Evolutionary conservation across 2,888 invertebrate species (phyloP), one percentile per base, ranked within the genome.

Genomic region (Agelastica alni): DNA sequence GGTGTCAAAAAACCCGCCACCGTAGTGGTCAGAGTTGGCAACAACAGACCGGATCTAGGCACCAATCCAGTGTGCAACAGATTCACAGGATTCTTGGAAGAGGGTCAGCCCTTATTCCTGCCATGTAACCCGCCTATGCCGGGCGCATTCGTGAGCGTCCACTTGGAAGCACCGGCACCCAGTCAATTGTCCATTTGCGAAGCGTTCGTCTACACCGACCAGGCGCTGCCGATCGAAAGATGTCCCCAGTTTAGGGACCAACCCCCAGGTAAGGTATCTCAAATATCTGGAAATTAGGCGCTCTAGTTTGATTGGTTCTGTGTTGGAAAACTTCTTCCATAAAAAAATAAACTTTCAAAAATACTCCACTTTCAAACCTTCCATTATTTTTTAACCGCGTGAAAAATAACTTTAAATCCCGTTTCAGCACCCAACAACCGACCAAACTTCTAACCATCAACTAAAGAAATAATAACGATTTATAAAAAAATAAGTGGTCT

Each of bases 91-190:
- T 85, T 85, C 57, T 78, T 93, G 7, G 91, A 94, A 72, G 93
- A 93, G 73, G 94, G 94, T 0, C 91, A 93, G 70, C 94, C 95
- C 0, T 80, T 95, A 4, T 95, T 94, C 78, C 77, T 95, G 44
- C 94, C 95, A 0, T 95, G 95, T 79, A 93, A 93, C 77, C 94
- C 94, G 1, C 94, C 94, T 0, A 94, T 94, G 92, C 93, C 94
- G 0, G 94, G 94, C 0, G 95, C 95, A 5, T 95, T 95, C 75
- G 94, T 95, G 58, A 93, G 92, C 65, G 93, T 95, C 0, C 94
- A 94, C 71, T 75, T 95, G 51, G 94, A 95, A 78, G 85, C 88
- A 0, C 81, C 86, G 1, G 72, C 79, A 0, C 85, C 88, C 0
- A 88, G 86, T 58, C 91, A 91, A 58, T 79, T 95, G 9, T 93